Base-by-base conservation (phyloP, 2,113 vertebrate species). In the Nycticorax nycticorax region DNA sequence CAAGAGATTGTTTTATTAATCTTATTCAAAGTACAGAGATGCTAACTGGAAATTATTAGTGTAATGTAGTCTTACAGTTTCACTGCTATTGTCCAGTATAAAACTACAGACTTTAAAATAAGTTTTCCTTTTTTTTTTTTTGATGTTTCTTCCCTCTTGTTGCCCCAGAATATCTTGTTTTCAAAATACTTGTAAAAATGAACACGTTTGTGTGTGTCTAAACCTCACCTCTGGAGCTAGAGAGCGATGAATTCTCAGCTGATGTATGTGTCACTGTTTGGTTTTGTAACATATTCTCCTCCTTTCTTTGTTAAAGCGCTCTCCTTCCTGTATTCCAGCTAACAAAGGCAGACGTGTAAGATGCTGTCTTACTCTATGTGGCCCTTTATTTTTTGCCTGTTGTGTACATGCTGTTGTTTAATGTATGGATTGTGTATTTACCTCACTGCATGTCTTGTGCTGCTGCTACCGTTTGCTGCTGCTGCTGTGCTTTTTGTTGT, bases 281-380 rank as follows among this genome's bases (percentile, higher is more conserved):
- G 80, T 90, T 97, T 97, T 97, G 98, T 98, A 98, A 98, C 98
- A 72, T 96, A 77, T 90, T 98, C 93, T 98, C 97, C 98, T 97
- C 98, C 98, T 99, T 92, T 99, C 98, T 99, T 94, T 98, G 97
- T 98, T 98, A 97, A 99, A 99, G 99, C 99, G 95, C 96, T 99
- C 99, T 98, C 99, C 99, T 73, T 99, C 99, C 98, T 99, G 99
- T 96, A 98, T 98, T 98, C 98, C 99, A 97, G 98, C 99, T 98
- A 99, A 98, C 99, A 99, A 99, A 99, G 98, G 99, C 99, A 99
- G 99, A 99, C 99, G 99, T 98, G 99, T 99, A 99, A 99, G 99
- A 98, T 98, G 98, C 98, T 97, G 91, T 97, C 96, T 83, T 97
- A 97, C 97, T 98, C 96, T 96, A 59, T 98, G 96, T 98, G 66